Evolutionary conservation across 2,113 vertebrate species (phyloP).

Genomic region (Condylura cristata): DNA sequence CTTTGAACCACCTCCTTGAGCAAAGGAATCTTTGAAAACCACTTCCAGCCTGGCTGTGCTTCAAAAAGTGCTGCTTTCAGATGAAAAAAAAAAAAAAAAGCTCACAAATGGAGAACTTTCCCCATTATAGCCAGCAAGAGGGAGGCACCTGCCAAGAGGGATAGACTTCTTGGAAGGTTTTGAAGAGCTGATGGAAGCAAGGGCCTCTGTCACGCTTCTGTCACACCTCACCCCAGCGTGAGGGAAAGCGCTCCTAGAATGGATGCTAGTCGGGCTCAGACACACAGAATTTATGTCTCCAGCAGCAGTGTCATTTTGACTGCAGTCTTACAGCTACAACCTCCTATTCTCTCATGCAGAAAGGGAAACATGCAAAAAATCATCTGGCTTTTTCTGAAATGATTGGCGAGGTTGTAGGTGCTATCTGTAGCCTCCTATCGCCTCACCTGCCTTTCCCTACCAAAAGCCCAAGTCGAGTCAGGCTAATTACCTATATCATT

Average conservation of each 20-base stretch:
- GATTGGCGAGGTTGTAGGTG: neutral
- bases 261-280: neutral
- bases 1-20: neutral
- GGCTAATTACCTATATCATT: slow-evolving; percentile 5
- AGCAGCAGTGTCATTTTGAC: neutral
- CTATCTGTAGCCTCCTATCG: neutral
- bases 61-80: slow-evolving; percentile 9
- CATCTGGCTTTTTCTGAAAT: neutral
- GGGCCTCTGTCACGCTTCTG: slow-evolving; percentile 42
- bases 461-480: neutral
- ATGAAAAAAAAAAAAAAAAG: no score
- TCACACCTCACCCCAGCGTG: slow-evolving; percentile 12
- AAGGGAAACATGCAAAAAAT: neutral
- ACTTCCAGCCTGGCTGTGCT: slow-evolving; percentile 58
- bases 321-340: neutral
- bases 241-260: slow-evolving; percentile 45
- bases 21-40: slow-evolving; percentile 51
- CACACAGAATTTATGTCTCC: slow-evolving; percentile 1
- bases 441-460: neutral
- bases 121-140: slow-evolving; percentile 50
- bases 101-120: slow-evolving; percentile 47
- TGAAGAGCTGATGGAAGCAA: slow-evolving; percentile 67
- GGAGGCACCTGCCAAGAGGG: slow-evolving; percentile 62
- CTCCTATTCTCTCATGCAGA: neutral
- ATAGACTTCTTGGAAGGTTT: slow-evolving; percentile 63